These are phyloP conservation scores for Platygyra sinensis DNA, from an alignment of 64 coral and sea anemone genomes.

Conservation along the genomic window DNA sequence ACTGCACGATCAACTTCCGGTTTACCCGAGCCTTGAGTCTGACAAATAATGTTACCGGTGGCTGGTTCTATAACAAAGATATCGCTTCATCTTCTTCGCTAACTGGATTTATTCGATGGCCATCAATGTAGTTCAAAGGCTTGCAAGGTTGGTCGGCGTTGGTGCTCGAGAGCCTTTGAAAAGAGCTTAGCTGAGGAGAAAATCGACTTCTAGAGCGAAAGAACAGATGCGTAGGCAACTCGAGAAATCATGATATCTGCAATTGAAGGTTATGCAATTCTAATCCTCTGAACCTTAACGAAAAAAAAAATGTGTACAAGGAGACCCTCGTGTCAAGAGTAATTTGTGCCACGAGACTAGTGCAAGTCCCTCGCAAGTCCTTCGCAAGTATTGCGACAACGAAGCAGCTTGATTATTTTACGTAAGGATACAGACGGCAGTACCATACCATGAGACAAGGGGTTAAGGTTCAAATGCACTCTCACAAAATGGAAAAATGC, in stretches of 20 bases:
- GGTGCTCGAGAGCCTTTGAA: background rate
- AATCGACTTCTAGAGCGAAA: background rate
- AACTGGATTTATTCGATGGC: conserved; percentile 66
- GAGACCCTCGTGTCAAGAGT: too few species aligned
- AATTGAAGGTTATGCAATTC: too few species aligned
- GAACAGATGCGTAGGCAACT: background rate
- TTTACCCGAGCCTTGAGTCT: conserved; percentile 74
- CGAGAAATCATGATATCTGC: background rate
- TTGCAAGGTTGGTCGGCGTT: conserved; percentile 37
- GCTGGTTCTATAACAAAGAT: conserved; percentile 76
- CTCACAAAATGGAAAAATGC: background rate
- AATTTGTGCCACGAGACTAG: background rate
- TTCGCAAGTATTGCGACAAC: too few species aligned
- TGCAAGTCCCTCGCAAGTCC: background rate
- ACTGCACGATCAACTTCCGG: conserved; percentile 88
- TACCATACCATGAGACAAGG: too few species aligned
- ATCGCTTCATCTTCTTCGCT: conserved; percentile 59
- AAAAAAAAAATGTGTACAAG: too few species aligned
- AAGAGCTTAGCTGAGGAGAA: background rate
- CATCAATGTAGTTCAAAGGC: conserved; percentile 71
- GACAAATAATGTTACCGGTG: conserved; percentile 77
- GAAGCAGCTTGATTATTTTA: too few species aligned
- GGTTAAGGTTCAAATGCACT: too few species aligned
- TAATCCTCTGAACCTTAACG: too few species aligned
- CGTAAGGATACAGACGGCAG: too few species aligned